Conservation (phyloP, 2,888 invertebrate genomes). For the Ochropleura leucogaster region DNA sequence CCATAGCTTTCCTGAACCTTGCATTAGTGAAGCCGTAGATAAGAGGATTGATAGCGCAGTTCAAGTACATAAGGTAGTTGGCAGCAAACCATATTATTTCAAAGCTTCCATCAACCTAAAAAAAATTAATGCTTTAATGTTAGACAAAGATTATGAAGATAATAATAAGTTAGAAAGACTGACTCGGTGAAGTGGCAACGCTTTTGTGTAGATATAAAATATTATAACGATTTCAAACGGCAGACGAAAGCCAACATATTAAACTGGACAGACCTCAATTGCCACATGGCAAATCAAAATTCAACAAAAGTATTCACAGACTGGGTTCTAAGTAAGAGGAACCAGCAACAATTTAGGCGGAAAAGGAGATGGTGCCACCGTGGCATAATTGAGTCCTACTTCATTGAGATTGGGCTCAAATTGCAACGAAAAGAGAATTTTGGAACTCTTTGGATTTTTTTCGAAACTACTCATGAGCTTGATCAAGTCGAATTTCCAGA, state of each 20-base stretch:
- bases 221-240: neutral
- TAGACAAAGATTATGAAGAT: neutral
- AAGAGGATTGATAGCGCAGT: conserved; percentile 94
- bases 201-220: neutral
- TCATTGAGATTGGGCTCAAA: neutral
- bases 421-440: neutral
- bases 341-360: neutral
- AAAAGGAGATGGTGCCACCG: neutral
- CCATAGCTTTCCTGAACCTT: conserved; percentile 92
- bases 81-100: conserved; percentile 92
- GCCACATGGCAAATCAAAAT: neutral
- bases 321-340: neutral
- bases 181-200: neutral
- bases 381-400: neutral
- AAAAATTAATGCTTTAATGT: neutral
- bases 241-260: neutral
- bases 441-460: neutral
- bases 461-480: neutral
- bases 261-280: neutral
- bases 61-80: conserved; percentile 93
- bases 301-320: neutral
- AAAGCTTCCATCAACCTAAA: conserved; percentile 90
- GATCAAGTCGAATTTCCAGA: neutral
- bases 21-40: conserved; percentile 94
- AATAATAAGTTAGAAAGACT: neutral